Percentiles rank a stretch among this genome's conserved stretches.
These are phyloP conservation scores for Perizoma flavofasciatum DNA, from an alignment of 2,888 invertebrate species.

Conservation along the genomic window DNA sequence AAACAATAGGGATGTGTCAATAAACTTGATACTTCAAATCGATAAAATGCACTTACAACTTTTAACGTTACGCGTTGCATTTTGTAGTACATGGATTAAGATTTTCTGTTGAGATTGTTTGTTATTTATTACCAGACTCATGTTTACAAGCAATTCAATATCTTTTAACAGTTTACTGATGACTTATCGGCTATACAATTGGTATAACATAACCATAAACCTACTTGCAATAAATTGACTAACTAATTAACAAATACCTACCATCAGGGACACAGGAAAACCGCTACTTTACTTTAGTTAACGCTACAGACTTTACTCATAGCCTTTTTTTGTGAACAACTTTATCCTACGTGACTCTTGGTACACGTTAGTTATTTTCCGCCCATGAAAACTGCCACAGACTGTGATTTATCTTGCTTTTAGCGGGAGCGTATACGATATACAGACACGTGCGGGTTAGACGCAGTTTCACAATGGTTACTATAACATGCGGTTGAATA, in stretches of 20 bases:
- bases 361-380: too few species aligned
- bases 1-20: slow-evolving; percentile 14
- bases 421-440: too few species aligned
- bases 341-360: neutral
- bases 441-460: too few species aligned
- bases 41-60: slow-evolving; percentile 14
- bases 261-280: slow-evolving; percentile 11
- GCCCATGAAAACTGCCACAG: too few species aligned
- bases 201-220: slow-evolving; percentile 27
- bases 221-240: slow-evolving; percentile 25
- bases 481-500: too few species aligned
- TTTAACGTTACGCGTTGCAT: neutral
- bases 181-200: slow-evolving; percentile 24
- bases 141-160: slow-evolving; percentile 25
- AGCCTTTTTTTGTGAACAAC: slow-evolving; percentile 2
- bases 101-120: slow-evolving; percentile 23
- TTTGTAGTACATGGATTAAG: slow-evolving; percentile 6
- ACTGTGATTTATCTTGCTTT: too few species aligned
- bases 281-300: slow-evolving; percentile 8
- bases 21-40: slow-evolving; percentile 19
- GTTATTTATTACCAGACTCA: slow-evolving; percentile 19
- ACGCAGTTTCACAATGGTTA: too few species aligned
- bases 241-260: slow-evolving; percentile 21
- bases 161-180: slow-evolving; percentile 17
- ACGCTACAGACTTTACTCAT: neutral